Evolutionary conservation across 1,140 invertebrate species (phyloP).

Genomic region (Plodia interpunctella): DNA sequence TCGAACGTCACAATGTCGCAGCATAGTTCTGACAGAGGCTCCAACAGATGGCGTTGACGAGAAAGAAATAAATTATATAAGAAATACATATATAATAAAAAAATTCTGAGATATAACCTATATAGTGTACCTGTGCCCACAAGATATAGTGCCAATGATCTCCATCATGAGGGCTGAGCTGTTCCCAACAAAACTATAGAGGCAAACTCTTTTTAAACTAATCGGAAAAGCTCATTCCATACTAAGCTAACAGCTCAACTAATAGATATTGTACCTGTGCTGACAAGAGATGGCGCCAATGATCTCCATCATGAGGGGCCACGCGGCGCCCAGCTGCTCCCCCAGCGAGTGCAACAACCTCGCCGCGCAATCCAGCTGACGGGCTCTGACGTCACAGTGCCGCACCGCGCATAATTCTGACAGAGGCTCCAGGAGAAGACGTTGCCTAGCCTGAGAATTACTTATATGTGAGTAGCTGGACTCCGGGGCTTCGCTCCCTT

Average conservation of each 20-base stretch:
- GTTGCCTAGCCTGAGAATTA: constrained; percentile 88
- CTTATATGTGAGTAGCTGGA: no score
- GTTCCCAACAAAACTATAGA: constrained; percentile 91
- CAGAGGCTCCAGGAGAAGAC: constrained; percentile 90
- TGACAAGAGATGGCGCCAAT: constrained; percentile 95
- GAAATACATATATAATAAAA: no score
- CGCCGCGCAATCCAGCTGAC: constrained; percentile 96
- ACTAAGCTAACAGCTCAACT: constrained; percentile 12
- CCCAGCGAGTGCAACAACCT: constrained; percentile 95
- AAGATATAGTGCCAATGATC: constrained; percentile 95
- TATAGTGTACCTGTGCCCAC: constrained; percentile 88
- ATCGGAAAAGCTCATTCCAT: no score
- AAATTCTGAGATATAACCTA: neutral
- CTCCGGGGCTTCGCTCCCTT: no score
- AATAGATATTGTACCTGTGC: constrained; percentile 86
- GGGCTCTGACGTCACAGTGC: constrained; percentile 94
- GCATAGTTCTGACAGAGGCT: no score
- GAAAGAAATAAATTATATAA: no score
- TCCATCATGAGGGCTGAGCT: constrained; percentile 95
- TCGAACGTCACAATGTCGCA: no score
- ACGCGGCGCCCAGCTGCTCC: constrained; percentile 93
- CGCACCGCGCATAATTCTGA: constrained; percentile 91
- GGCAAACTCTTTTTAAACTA: no score
- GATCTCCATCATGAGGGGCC: constrained; percentile 95
- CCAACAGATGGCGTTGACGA: no score